Conservation (phyloP, 1,140 invertebrate species). For the Drosophila obscura region DNA sequence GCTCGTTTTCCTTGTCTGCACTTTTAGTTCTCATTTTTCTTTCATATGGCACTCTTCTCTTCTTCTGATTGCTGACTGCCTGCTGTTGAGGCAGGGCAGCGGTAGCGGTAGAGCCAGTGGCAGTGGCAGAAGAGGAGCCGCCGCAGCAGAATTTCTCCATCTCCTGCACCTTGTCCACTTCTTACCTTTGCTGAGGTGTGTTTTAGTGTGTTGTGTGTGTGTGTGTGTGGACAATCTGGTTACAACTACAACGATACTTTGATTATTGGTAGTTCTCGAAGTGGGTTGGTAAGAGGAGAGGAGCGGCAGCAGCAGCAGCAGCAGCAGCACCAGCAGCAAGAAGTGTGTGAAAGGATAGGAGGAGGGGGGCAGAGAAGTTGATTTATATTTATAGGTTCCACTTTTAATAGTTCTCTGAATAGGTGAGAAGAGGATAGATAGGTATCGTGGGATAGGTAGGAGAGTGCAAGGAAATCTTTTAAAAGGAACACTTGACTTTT, state of each 20-base stretch:
- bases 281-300: conserved; percentile 7
- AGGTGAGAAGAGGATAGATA: neutral
- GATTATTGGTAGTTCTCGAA: conserved; percentile 32
- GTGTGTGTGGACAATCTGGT: conserved; percentile 52
- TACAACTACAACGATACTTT: conserved; percentile 41
- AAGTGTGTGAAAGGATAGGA: conserved; percentile 11
- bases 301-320: neutral
- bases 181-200: neutral
- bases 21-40: conserved; percentile 49
- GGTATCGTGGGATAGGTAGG: neutral
- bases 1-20: conserved; percentile 58
- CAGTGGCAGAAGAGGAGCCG: neutral
- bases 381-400: conserved; percentile 17
- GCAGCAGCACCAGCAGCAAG: no score
- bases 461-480: no score
- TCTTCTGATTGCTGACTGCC: conserved; percentile 26
- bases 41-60: conserved; percentile 8
- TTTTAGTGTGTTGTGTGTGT: conserved; percentile 23
- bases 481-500: no score
- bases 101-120: no score
- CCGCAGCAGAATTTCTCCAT: conserved; percentile 6
- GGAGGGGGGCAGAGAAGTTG: conserved; percentile 14
- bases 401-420: neutral
- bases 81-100: conserved; percentile 44
- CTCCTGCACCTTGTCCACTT: neutral